Percentiles rank a stretch among this genome's conserved stretches.
phyloP scores from a whole-genome alignment of 2,113 vertebrate genomes.

The Pelusios castaneus region DNA sequence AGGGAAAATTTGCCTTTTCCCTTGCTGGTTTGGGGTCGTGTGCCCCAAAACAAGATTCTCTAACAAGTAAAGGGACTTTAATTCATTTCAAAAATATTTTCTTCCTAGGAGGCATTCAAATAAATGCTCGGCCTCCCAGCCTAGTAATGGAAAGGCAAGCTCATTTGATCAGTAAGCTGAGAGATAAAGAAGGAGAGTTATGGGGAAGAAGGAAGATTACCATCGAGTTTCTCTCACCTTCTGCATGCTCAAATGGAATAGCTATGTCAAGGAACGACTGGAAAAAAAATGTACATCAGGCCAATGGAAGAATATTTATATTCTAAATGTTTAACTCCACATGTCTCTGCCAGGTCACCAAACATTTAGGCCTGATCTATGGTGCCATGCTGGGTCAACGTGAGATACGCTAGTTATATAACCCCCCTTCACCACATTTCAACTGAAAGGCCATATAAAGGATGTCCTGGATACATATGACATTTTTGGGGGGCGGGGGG shows the following conservation, averaged over 20 bases:
- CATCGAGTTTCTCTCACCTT: fast-evolving
- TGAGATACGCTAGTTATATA: no score
- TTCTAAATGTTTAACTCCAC: fast-evolving
- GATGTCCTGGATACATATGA: conserved; percentile 24
- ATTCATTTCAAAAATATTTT: fast-evolving
- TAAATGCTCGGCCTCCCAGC: neutral
- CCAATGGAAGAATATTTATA: neutral
- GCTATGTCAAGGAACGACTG: fast-evolving
- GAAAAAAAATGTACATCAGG: fast-evolving
- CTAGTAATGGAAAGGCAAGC: fast-evolving
- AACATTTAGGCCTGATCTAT: neutral
- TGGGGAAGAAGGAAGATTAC: fast-evolving
- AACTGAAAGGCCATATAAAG: neutral
- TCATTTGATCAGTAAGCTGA: neutral
- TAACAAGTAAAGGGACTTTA: neutral
- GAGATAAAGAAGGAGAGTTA: neutral
- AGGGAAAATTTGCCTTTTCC: neutral
- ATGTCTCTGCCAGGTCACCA: neutral
- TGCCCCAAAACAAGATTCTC: neutral
- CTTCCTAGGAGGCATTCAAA: neutral
- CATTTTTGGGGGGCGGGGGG: neutral
- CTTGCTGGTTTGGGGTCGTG: neutral
- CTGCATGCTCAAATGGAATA: neutral
- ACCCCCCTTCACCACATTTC: neutral
- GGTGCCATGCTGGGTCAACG: no score